A percentile compares a stretch with the other conserved stretches of the same genome.
Conservation (phyloP, 2,888 invertebrate genomes). For the Thymelicus sylvestris region DNA sequence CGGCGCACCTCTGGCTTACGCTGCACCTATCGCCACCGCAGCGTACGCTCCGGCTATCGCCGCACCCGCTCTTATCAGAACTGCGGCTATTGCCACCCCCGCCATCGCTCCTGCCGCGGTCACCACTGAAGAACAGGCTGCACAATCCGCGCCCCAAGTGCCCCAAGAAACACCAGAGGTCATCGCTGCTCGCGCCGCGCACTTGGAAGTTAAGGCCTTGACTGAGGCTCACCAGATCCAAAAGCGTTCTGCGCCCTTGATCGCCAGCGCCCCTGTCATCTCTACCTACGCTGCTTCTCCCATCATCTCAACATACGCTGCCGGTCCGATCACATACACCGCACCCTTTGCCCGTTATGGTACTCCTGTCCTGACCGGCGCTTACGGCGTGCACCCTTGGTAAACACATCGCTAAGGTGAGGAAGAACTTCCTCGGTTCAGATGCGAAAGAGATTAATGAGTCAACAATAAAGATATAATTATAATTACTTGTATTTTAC, state of each 20-base stretch:
- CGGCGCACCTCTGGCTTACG: conserved; percentile 45
- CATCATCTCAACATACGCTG: conserved; percentile 54
- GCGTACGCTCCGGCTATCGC: conserved; percentile 45
- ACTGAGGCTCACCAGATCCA: conserved; percentile 67
- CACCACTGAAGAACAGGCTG: conserved; percentile 41
- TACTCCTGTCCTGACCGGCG: conserved; percentile 60
- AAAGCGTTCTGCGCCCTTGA: conserved; percentile 69
- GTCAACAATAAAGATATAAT: conserved; percentile 14
- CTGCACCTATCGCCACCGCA: conserved; percentile 47
- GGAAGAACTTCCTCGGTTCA: conserved; percentile 53
- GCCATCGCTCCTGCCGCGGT: conserved; percentile 38
- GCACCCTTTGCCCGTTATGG: conserved; percentile 54
- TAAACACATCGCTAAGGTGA: conserved; percentile 60
- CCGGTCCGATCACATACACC: conserved; percentile 56
- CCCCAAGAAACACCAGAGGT: conserved; percentile 74
- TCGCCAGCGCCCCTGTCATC: conserved; percentile 57
- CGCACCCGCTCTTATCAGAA: conserved; percentile 46
- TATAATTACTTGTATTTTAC: background rate
- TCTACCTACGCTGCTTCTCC: conserved; percentile 59
- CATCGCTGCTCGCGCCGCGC: conserved; percentile 70
- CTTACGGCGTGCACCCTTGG: conserved; percentile 70
- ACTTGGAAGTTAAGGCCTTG: conserved; percentile 69
- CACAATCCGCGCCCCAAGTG: conserved; percentile 63
- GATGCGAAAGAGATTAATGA: conserved; percentile 39
- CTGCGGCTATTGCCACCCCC: conserved; percentile 40